Percentiles rank a stretch among this genome's conserved stretches.
Conservation (phyloP, 2,113 vertebrate genomes). For the Poecile atricapillus region DNA sequence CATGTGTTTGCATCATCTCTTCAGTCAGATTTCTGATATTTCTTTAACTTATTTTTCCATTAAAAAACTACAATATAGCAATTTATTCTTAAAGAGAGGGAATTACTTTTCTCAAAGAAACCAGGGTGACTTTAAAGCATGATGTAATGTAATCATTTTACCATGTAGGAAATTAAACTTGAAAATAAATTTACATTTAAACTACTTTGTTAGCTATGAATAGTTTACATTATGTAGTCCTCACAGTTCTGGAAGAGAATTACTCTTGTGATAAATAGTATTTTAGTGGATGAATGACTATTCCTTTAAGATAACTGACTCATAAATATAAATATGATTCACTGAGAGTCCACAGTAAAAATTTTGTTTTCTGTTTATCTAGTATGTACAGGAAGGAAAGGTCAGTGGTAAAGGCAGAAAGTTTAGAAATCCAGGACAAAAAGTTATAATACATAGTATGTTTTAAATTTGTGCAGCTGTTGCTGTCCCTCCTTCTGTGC, state of each 20-base stretch:
- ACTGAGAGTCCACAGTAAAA: not conserved
- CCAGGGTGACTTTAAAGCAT: not conserved
- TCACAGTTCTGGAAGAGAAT: not conserved
- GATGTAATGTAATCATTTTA: not conserved
- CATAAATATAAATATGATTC: not conserved
- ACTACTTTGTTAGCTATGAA: not conserved
- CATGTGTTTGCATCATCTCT: not conserved
- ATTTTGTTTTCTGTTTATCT: not conserved
- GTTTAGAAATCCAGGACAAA: slow-evolving; percentile 5
- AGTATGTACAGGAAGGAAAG: not conserved
- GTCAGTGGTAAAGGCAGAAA: slow-evolving; percentile 22
- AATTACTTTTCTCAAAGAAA: not conserved
- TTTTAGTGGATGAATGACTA: not conserved
- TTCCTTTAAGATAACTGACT: not conserved
- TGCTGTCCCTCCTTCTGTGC: not conserved
- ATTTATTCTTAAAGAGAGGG: not conserved
- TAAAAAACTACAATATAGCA: accelerated
- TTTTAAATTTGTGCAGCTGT: slow-evolving; percentile 28
- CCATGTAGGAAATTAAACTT: not conserved
- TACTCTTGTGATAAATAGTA: not conserved
- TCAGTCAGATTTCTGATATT: not conserved
- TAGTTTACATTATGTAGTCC: not conserved
- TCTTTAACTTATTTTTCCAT: not conserved
- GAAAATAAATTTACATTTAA: not conserved
- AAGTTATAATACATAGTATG: not conserved